Conservation (phyloP, 2,888 invertebrate species). For the Hypselothyrea guttata region DNA sequence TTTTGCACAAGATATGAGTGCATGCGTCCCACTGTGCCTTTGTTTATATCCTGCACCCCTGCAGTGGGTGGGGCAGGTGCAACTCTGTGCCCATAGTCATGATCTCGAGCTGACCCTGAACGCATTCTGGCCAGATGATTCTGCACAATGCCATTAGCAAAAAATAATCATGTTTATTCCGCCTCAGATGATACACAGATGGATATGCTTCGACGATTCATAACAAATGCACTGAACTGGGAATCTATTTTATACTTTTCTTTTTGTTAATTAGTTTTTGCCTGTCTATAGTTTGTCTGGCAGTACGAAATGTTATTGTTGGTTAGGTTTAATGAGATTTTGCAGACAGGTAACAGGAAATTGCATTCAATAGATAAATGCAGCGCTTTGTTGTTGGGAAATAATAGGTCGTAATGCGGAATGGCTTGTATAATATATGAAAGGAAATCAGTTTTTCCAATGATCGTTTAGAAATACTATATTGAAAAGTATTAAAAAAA, state of each 20-base stretch:
- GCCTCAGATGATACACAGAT: slow-evolving; percentile 40
- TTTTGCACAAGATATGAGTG: slow-evolving; percentile 23
- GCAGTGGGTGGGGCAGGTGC: slow-evolving; percentile 56
- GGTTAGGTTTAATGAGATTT: slow-evolving; percentile 24
- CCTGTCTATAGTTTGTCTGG: slow-evolving; percentile 19
- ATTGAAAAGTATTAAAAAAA: no score
- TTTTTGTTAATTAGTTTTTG: slow-evolving; percentile 12
- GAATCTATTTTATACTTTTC: not conserved
- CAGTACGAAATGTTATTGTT: slow-evolving; percentile 29
- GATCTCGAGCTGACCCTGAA: slow-evolving; percentile 42
- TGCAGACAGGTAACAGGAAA: slow-evolving; percentile 13
- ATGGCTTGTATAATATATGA: no score
- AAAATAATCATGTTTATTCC: slow-evolving; percentile 33
- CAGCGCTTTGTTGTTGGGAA: not conserved
- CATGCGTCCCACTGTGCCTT: slow-evolving; percentile 17
- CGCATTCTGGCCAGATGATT: slow-evolving; percentile 45
- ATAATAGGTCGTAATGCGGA: no score
- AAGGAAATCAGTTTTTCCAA: no score
- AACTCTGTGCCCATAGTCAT: slow-evolving; percentile 23
- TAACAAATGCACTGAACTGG: slow-evolving; percentile 14
- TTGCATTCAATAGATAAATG: slow-evolving; percentile 17
- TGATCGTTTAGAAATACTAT: no score
- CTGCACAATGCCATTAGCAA: slow-evolving; percentile 57
- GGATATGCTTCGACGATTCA: slow-evolving; percentile 16
- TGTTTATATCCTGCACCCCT: slow-evolving; percentile 26